Percentiles rank a stretch among this genome's conserved stretches.
phyloP scores from a whole-genome alignment of 2,113 vertebrate species.

The Neolamprologus variostigma region DNA sequence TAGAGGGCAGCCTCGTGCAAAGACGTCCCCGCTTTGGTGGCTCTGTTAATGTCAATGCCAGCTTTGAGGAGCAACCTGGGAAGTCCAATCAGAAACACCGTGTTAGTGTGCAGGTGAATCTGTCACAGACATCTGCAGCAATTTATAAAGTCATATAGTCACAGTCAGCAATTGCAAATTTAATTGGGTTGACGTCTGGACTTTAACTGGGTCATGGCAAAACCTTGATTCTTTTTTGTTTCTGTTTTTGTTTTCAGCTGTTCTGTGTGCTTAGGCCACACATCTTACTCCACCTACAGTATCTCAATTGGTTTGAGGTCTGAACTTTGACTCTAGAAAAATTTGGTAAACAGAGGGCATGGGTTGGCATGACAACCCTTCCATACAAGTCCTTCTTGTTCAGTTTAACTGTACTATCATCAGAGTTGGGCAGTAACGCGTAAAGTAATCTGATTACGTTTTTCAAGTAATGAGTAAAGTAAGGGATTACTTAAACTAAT shows the following conservation, averaged over 20 bases:
- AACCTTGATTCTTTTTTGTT: neutral
- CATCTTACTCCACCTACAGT: neutral
- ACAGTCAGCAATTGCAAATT: neutral
- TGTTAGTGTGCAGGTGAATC: neutral
- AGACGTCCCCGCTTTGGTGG: constrained; percentile 86
- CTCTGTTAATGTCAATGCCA: constrained; percentile 89
- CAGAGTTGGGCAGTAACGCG: too few species aligned
- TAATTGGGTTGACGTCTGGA: neutral
- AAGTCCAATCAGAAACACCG: constrained; percentile 55
- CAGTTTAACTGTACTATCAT: neutral
- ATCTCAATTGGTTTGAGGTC: neutral
- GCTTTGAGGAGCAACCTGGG: constrained; percentile 87
- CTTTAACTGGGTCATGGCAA: neutral
- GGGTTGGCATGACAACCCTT: neutral
- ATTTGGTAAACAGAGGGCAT: neutral
- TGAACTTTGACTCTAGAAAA: neutral
- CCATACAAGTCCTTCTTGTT: neutral
- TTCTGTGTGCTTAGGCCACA: rapidly evolving
- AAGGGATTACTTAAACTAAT: too few species aligned
- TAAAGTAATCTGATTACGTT: too few species aligned
- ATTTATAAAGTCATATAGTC: neutral
- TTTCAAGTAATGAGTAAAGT: too few species aligned
- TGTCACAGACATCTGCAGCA: constrained; percentile 15
- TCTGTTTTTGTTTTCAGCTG: neutral
- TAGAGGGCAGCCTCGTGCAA: constrained; percentile 89